These are phyloP conservation scores for Gobius niger DNA, from an alignment of 2,113 vertebrate species.

Conservation along the genomic window DNA sequence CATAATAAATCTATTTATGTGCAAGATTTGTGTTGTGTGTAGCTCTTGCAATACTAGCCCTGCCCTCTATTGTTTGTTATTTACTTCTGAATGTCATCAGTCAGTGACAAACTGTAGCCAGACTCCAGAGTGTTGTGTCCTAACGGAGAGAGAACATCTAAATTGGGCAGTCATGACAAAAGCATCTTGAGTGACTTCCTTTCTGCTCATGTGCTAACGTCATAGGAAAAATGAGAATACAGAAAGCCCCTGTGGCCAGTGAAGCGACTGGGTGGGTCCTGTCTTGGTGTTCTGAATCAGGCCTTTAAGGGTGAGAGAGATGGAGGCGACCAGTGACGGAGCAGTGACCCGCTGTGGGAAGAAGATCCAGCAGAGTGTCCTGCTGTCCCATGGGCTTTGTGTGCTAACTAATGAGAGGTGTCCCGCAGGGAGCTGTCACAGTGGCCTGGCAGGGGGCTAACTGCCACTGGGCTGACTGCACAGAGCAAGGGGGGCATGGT, in stretches of 20 bases:
- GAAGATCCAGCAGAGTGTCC: constrained; percentile 38
- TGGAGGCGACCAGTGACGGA: constrained; percentile 33
- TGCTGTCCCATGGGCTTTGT: constrained; percentile 63
- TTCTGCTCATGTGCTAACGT: constrained; percentile 45
- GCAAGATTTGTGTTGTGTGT: too few relatives aligned
- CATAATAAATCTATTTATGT: too few relatives aligned
- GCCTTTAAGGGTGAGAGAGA: constrained; percentile 30
- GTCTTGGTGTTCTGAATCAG: constrained; percentile 13
- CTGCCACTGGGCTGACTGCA: constrained; percentile 37
- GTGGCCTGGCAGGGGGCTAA: constrained; percentile 47
- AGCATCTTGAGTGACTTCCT: constrained; percentile 54
- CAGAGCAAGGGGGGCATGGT: constrained; percentile 25
- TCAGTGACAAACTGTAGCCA: constrained; percentile 22
- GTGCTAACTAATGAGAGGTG: constrained; percentile 71
- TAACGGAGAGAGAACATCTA: constrained; percentile 27
- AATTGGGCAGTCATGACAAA: constrained; percentile 17
- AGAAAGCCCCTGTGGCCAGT: constrained; percentile 7
- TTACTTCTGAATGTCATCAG: constrained; percentile 12
- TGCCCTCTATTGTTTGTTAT: background rate
- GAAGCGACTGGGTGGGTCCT: constrained; percentile 35
- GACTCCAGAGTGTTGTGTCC: background rate
- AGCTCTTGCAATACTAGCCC: background rate
- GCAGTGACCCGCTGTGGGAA: constrained; percentile 42
- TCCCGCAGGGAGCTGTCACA: constrained; percentile 58
- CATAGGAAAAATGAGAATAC: constrained; percentile 56